These are phyloP conservation scores for Iselma pallidipennis DNA, from an alignment of 2,888 invertebrate species.

Conservation along the genomic window DNA sequence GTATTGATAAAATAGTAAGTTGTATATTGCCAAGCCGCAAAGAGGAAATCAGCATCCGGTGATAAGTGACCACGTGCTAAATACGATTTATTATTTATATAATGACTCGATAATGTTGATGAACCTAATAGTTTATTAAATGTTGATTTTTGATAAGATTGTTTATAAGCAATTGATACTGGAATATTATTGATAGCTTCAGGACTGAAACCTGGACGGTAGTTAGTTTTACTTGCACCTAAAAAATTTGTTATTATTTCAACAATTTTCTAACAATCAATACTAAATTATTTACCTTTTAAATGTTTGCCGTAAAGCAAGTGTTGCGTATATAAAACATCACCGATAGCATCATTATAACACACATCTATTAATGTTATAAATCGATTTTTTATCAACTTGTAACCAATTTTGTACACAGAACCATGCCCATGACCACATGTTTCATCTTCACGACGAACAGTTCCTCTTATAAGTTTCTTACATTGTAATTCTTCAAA, in stretches of 20 bases:
- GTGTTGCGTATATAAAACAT: constrained; percentile 50
- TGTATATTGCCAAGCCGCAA: constrained; percentile 55
- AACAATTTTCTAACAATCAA: not conserved
- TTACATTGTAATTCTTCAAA: constrained; percentile 42
- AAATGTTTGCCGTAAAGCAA: constrained; percentile 49
- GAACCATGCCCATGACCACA: constrained; percentile 41
- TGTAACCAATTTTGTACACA: constrained; percentile 44
- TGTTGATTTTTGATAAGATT: constrained; percentile 46
- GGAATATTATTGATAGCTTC: constrained; percentile 42
- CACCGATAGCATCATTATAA: constrained; percentile 45
- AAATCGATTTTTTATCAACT: constrained; percentile 34
- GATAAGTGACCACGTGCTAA: constrained; percentile 58
- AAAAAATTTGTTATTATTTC: constrained; percentile 13
- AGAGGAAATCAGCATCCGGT: constrained; percentile 59
- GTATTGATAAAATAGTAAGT: constrained; percentile 60
- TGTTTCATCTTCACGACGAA: constrained; percentile 34
- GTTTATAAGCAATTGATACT: constrained; percentile 42
- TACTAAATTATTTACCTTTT: constrained; percentile 43
- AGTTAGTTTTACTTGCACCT: constrained; percentile 40
- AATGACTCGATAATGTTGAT: constrained; percentile 41
- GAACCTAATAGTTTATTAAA: constrained; percentile 48
- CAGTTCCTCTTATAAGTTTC: constrained; percentile 39
- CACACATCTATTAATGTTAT: constrained; percentile 48
- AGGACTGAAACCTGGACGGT: constrained; percentile 48
- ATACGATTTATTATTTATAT: constrained; percentile 47